These are phyloP conservation scores for Apteryx owenii DNA, from an alignment of 2,113 vertebrate genomes.

Conservation along the genomic window DNA sequence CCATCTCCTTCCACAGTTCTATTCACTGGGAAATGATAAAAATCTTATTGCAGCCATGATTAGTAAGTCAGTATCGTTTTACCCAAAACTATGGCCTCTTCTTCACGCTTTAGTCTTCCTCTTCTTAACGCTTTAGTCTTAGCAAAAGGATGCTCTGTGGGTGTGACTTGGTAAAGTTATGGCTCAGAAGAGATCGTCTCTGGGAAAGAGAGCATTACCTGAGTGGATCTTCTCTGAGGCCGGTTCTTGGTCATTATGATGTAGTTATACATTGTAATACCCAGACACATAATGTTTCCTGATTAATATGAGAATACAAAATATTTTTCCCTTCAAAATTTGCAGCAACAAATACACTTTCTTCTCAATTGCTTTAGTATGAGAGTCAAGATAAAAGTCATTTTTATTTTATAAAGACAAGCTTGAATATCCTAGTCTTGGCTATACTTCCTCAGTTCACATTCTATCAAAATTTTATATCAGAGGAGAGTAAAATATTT, in stretches of 20 bases:
- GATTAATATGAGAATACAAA: not conserved
- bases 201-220: not conserved
- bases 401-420: slow-evolving; percentile 18
- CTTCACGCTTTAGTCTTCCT: not conserved
- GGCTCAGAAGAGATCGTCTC: not conserved
- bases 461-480: slow-evolving; percentile 39
- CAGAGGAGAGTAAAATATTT: slow-evolving; percentile 25
- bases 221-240: not conserved
- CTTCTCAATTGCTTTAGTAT: not conserved
- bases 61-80: not conserved
- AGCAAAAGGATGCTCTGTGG: not conserved
- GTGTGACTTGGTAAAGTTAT: not conserved
- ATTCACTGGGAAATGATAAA: not conserved
- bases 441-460: not conserved
- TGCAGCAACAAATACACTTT: not conserved
- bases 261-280: not conserved
- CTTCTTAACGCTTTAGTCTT: not conserved
- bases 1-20: not conserved
- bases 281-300: not conserved
- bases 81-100: not conserved
- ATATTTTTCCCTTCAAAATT: not conserved
- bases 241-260: not conserved
- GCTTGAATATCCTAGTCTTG: not conserved
- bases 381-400: not conserved
- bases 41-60: not conserved